Evolutionary conservation across 2,888 invertebrate species (phyloP).

Genomic region (Panopea generosa): DNA sequence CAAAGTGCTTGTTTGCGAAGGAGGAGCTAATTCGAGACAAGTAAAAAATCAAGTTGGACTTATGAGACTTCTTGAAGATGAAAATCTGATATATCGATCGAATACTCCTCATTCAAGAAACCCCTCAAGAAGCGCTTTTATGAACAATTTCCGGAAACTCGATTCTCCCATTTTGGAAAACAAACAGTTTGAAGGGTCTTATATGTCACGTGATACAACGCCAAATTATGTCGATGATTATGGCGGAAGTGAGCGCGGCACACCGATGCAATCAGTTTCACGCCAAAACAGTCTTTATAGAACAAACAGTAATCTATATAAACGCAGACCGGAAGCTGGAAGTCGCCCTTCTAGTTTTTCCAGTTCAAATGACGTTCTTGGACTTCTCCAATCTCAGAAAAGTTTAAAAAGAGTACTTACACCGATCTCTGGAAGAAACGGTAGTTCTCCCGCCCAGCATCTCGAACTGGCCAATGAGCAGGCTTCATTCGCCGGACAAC

Average conservation of each 20-base stretch:
- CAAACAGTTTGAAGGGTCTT: conserved; percentile 58
- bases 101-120: conserved; percentile 52
- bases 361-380: conserved; percentile 36
- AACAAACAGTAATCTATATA: conserved; percentile 54
- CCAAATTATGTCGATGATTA: conserved; percentile 47
- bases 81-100: conserved; percentile 48
- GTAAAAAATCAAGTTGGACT: conserved; percentile 67
- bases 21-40: conserved; percentile 63
- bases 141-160: conserved; percentile 39
- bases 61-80: conserved; percentile 59
- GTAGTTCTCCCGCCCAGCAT: conserved; percentile 25
- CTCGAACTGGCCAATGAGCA: conserved; percentile 48
- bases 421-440: conserved; percentile 59
- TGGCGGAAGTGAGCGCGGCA: conserved; percentile 14
- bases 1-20: conserved; percentile 70
- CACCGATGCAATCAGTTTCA: conserved; percentile 38
- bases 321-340: conserved; percentile 45
- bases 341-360: conserved; percentile 40
- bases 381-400: conserved; percentile 35
- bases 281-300: conserved; percentile 54
- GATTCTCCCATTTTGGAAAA: conserved; percentile 60
- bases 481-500: conserved; percentile 30
- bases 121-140: conserved; percentile 48
- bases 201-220: conserved; percentile 62
- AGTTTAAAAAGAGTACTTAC: conserved; percentile 61